Evolutionary conservation across 2,113 vertebrate genomes (phyloP).

Genomic region (Jacana jacana): DNA sequence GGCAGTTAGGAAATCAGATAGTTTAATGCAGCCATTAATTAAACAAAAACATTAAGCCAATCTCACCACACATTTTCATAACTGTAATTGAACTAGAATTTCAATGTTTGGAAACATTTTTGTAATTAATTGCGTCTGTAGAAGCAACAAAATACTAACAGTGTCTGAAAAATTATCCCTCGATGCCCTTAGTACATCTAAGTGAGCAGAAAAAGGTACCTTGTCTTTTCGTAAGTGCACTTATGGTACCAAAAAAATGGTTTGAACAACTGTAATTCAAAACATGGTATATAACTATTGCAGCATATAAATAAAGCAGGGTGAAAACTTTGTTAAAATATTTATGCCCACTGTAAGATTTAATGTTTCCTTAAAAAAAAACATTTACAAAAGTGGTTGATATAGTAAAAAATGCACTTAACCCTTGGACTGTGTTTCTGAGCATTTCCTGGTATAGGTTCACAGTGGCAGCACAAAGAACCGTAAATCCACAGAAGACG

Average conservation of each 20-base stretch:
- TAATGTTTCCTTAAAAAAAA: constrained; percentile 37
- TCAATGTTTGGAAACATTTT: constrained; percentile 7
- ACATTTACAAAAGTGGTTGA: background rate
- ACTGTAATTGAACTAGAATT: background rate
- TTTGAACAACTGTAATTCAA: background rate
- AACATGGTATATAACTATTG: background rate
- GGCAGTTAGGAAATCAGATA: background rate
- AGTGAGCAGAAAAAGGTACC: background rate
- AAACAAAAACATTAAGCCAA: background rate
- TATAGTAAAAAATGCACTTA: constrained; percentile 41
- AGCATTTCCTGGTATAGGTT: constrained; percentile 17
- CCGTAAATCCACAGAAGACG: background rate
- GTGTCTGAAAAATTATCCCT: background rate
- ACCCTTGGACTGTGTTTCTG: constrained; percentile 1
- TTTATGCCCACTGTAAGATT: background rate
- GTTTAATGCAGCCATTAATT: constrained; percentile 45
- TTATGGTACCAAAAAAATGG: background rate
- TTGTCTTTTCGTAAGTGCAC: background rate
- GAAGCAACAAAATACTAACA: background rate
- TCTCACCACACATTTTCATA: background rate
- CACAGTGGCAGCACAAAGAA: background rate
- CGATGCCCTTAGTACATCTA: background rate
- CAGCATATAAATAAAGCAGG: constrained; percentile 34
- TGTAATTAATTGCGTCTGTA: constrained; percentile 13
- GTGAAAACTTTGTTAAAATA: constrained; percentile 16